These are phyloP conservation scores for Archips crataeganus DNA, from an alignment of 2,888 invertebrate genomes.

Conservation along the genomic window DNA sequence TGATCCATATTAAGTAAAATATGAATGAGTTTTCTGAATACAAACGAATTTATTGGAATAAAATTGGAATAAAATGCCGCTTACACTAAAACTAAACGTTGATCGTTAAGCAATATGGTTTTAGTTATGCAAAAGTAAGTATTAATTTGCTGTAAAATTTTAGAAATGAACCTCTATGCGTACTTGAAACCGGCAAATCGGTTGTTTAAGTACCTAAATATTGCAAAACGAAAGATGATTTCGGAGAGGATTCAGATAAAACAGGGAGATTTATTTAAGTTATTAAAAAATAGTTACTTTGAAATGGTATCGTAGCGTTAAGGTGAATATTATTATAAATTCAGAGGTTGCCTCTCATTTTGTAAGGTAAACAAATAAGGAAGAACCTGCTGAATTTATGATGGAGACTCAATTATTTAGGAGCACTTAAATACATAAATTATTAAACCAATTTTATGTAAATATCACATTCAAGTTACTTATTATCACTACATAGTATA, in stretches of 20 bases:
- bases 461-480: neutral
- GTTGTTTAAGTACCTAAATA: neutral
- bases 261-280: constrained; percentile 38
- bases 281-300: constrained; percentile 13
- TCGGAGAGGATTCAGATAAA: constrained; percentile 17
- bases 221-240: neutral
- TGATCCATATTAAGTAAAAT: constrained; percentile 16
- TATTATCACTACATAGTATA: too few species aligned
- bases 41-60: neutral
- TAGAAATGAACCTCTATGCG: neutral
- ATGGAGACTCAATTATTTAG: constrained; percentile 8
- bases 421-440: constrained; percentile 4
- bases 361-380: neutral
- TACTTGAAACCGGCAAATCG: neutral
- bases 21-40: neutral
- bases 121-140: neutral
- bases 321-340: constrained; percentile 30
- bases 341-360: constrained; percentile 14
- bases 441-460: neutral
- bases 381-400: constrained; percentile 27
- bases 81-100: neutral
- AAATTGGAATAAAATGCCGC: neutral
- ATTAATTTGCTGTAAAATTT: neutral
- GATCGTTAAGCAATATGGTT: neutral
- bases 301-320: constrained; percentile 4